Percentiles rank a stretch among this genome's conserved stretches.
Conservation (phyloP, 2,888 invertebrate species). For the Diachrysia chrysitis region DNA sequence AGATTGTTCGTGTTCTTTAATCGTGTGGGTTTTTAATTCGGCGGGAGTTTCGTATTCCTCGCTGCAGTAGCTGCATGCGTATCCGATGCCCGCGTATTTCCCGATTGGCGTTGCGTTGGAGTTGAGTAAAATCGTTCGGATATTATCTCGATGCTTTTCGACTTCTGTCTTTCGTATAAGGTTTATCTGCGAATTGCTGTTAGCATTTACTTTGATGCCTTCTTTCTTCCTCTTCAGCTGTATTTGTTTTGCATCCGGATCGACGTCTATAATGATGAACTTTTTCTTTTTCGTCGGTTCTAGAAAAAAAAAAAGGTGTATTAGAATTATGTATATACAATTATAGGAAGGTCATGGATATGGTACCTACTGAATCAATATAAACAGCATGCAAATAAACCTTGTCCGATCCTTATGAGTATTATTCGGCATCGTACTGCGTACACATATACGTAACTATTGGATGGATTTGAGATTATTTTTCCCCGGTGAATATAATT, state of each 20-base stretch:
- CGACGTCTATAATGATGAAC: conserved; percentile 16
- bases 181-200: conserved; percentile 14
- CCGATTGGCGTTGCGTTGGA: conserved; percentile 81
- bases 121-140: conserved; percentile 68
- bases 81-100: conserved; percentile 71
- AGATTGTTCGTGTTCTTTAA: conserved; percentile 62
- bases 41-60: conserved; percentile 68
- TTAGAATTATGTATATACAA: conserved; percentile 15
- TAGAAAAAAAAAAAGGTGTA: conserved; percentile 19
- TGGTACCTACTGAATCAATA: too few species aligned
- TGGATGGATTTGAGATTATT: too few species aligned
- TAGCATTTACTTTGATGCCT: conserved; percentile 32
- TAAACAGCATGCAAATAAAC: too few species aligned
- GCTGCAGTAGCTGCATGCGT: conserved; percentile 74
- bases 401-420: too few species aligned
- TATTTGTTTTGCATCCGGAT: neutral
- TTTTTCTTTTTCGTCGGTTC: conserved; percentile 38
- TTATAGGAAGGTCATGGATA: neutral
- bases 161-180: conserved; percentile 50
- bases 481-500: too few species aligned
- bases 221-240: conserved; percentile 24
- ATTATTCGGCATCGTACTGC: too few species aligned
- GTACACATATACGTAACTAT: too few species aligned
- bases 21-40: conserved; percentile 73
- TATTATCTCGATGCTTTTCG: conserved; percentile 70